Evolutionary conservation across 1,140 invertebrate genomes (phyloP).

Genomic region (Mylabris phalerata): DNA sequence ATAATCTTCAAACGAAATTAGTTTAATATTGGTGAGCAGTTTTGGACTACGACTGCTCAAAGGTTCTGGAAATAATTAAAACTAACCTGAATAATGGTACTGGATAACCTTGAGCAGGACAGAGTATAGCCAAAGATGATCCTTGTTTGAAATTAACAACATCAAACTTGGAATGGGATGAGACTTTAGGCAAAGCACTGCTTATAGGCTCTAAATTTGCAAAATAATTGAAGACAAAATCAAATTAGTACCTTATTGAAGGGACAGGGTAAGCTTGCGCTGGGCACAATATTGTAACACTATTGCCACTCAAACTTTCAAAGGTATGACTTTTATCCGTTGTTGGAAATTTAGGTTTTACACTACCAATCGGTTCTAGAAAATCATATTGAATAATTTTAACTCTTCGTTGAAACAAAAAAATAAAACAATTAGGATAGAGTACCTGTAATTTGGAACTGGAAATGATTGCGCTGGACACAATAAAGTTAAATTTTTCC

Average conservation of each 20-base stretch:
- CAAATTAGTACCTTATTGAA: slow-evolving; percentile 44
- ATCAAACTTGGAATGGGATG: slow-evolving; percentile 35
- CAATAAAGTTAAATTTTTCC: slow-evolving; percentile 40
- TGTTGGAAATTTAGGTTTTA: slow-evolving; percentile 50
- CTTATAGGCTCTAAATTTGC: slow-evolving; percentile 56
- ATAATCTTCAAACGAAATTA: slow-evolving; percentile 40
- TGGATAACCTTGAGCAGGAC: slow-evolving; percentile 63
- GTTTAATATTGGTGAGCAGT: slow-evolving; percentile 44
- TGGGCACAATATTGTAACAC: slow-evolving; percentile 49
- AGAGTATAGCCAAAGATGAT: slow-evolving; percentile 44
- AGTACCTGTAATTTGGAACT: slow-evolving; percentile 55
- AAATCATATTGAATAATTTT: slow-evolving; percentile 12
- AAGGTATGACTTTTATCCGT: slow-evolving; percentile 40
- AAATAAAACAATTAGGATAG: slow-evolving; percentile 1
- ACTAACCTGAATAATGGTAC: slow-evolving; percentile 49
- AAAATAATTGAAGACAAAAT: neutral
- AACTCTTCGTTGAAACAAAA: neutral
- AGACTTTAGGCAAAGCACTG: slow-evolving; percentile 62
- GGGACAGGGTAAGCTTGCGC: slow-evolving; percentile 55
- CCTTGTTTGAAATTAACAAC: slow-evolving; percentile 28
- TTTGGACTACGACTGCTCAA: slow-evolving; percentile 45
- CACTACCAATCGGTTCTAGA: slow-evolving; percentile 54
- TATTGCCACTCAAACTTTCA: slow-evolving; percentile 33
- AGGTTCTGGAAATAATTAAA: slow-evolving; percentile 47
- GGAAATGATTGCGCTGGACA: slow-evolving; percentile 63